phyloP scores from a whole-genome alignment of 2,113 vertebrate genomes.

The Percina caprodes region DNA sequence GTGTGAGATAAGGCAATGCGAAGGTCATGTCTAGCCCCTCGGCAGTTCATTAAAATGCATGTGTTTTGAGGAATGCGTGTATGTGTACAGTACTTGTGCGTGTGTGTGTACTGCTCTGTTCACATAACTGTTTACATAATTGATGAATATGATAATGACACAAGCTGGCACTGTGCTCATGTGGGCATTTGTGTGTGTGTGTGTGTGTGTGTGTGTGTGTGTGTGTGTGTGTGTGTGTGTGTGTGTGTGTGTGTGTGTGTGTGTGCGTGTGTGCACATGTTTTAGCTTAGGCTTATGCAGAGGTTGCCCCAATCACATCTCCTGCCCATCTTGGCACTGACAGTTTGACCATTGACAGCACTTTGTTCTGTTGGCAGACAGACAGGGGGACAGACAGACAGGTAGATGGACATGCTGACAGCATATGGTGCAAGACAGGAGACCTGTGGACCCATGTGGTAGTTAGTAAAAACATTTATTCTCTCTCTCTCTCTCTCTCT shows the following conservation, averaged over 20 bases:
- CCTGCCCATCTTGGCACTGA: slow-evolving; percentile 57
- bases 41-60: slow-evolving; percentile 83
- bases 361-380: slow-evolving; percentile 65
- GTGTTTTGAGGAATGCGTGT: slow-evolving; percentile 70
- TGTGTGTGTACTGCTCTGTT: slow-evolving; percentile 69
- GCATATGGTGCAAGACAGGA: slow-evolving; percentile 76
- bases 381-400: slow-evolving; percentile 60
- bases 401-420: slow-evolving; percentile 69
- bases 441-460: slow-evolving; percentile 78
- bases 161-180: slow-evolving; percentile 79
- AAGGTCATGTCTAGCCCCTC: slow-evolving; percentile 78
- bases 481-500: neutral
- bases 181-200: slow-evolving; percentile 57
- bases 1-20: slow-evolving; percentile 49
- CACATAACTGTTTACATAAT: slow-evolving; percentile 87
- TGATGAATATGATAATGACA: slow-evolving; percentile 88
- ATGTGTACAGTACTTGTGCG: neutral
- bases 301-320: slow-evolving; percentile 43
- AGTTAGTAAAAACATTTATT: slow-evolving; percentile 65
- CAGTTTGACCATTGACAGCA: slow-evolving; percentile 75
- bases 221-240: slow-evolving; percentile 1
- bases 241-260: slow-evolving; percentile 15
- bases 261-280: slow-evolving; percentile 1
- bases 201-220: slow-evolving; percentile 11
- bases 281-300: slow-evolving; percentile 18